Conservation (phyloP, 1,140 invertebrate species). For the Dendrolimus punctatus region DNA sequence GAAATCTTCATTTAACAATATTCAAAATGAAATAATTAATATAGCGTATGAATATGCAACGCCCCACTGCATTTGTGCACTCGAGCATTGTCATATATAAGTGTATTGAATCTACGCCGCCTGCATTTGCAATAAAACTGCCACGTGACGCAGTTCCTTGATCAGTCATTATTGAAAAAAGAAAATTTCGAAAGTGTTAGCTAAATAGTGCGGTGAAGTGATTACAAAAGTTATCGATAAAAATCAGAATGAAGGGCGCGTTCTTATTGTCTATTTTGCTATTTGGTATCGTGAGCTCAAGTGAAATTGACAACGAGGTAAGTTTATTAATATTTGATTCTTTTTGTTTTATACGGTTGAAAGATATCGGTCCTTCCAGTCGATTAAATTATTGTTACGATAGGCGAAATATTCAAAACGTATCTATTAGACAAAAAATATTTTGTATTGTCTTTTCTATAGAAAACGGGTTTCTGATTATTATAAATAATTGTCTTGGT, state of each 20-base stretch:
- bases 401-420: too few relatives aligned
- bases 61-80: slow-evolving; percentile 39
- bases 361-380: not conserved
- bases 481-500: not conserved
- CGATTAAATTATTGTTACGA: not conserved
- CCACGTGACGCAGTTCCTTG: slow-evolving; percentile 8
- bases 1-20: too few relatives aligned
- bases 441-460: too few relatives aligned
- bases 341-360: not conserved
- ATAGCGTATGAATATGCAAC: slow-evolving; percentile 2
- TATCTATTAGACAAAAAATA: too few relatives aligned
- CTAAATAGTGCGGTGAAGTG: slow-evolving; percentile 33
- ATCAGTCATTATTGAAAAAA: too few relatives aligned
- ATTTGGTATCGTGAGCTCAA: slow-evolving; percentile 42
- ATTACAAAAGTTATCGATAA: slow-evolving; percentile 24
- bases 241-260: slow-evolving; percentile 33
- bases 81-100: slow-evolving; percentile 47
- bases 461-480: not conserved
- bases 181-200: slow-evolving; percentile 15
- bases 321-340: slow-evolving; percentile 18
- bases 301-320: slow-evolving; percentile 50
- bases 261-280: slow-evolving; percentile 42
- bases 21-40: not conserved
- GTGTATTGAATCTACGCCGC: slow-evolving; percentile 25
- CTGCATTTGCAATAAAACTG: slow-evolving; percentile 39